phyloP scores from a whole-genome alignment of 2,888 invertebrate species.

The Adelognathus sp. region DNA sequence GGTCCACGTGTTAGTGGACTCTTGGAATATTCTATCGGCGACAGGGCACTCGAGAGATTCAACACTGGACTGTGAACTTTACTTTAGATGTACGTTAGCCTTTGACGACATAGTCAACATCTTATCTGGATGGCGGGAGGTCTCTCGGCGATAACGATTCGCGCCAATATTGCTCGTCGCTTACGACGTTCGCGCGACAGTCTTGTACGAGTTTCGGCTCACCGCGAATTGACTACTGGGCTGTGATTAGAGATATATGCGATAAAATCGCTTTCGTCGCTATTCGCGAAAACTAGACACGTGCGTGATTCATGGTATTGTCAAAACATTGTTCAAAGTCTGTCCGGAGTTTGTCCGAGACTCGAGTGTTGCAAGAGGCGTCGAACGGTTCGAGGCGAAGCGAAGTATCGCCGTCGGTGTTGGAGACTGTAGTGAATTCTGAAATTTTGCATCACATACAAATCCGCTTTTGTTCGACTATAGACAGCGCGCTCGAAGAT shows the following conservation, averaged over 20 bases:
- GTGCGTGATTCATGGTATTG: not conserved
- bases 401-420: not conserved
- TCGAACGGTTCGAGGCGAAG: not conserved
- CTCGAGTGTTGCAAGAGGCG: not conserved
- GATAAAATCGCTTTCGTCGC: not conserved
- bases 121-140: slow-evolving; percentile 50
- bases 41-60: slow-evolving; percentile 18
- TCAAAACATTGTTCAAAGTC: not conserved
- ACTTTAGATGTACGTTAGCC: slow-evolving; percentile 18
- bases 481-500: too few species aligned
- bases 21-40: not conserved
- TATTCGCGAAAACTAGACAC: not conserved
- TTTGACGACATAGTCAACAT: slow-evolving; percentile 8
- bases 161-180: not conserved
- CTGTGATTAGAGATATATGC: not conserved
- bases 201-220: not conserved
- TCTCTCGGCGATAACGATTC: slow-evolving; percentile 37
- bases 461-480: too few species aligned
- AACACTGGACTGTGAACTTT: slow-evolving; percentile 55
- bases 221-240: not conserved
- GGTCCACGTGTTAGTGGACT: not conserved
- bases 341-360: not conserved
- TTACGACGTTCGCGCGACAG: not conserved
- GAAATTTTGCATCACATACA: too few species aligned
- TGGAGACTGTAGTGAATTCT: too few species aligned